Conservation (phyloP, 2,797 vertebrate genomes). For the Anableps anableps region DNA sequence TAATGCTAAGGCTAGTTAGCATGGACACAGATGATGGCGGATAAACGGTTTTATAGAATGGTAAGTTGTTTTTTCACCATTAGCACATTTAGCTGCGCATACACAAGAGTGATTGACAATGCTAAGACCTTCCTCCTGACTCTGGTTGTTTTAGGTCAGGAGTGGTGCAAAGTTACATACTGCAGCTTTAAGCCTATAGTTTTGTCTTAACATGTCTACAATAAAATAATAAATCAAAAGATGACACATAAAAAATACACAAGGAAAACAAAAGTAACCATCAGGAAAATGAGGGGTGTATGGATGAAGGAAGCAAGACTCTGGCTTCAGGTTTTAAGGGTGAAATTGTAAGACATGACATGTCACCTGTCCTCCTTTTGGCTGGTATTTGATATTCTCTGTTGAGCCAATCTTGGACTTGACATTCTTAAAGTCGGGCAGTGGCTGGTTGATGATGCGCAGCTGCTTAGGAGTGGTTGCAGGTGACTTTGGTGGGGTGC, state of each 20-base stretch:
- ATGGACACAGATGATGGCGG: no score
- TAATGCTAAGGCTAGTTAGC: no score
- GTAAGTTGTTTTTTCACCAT: no score
- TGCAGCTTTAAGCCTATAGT: not conserved
- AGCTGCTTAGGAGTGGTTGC: constrained; percentile 95
- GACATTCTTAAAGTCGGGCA: constrained; percentile 96
- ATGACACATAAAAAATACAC: not conserved
- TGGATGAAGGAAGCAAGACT: constrained; percentile 9
- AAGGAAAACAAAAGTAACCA: constrained; percentile 18
- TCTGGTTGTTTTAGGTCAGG: no score
- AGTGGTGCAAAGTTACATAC: no score
- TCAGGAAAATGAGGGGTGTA: constrained; percentile 4
- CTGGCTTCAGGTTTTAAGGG: constrained; percentile 6
- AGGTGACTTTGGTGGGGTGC: constrained; percentile 97
- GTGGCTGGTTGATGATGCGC: constrained; percentile 93
- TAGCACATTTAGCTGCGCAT: no score
- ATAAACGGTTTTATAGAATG: no score
- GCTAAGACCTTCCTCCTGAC: no score
- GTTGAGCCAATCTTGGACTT: constrained; percentile 97
- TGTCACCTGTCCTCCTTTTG: constrained; percentile 96
- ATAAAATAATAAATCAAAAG: not conserved
- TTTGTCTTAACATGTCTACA: not conserved
- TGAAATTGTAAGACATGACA: constrained; percentile 7
- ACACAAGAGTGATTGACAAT: no score
- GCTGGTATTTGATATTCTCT: constrained; percentile 98